A percentile compares a stretch with the other conserved stretches of the same genome.
These are phyloP conservation scores for Zaprionus capensis DNA, from an alignment of 1,140 invertebrate genomes.

Conservation along the genomic window DNA sequence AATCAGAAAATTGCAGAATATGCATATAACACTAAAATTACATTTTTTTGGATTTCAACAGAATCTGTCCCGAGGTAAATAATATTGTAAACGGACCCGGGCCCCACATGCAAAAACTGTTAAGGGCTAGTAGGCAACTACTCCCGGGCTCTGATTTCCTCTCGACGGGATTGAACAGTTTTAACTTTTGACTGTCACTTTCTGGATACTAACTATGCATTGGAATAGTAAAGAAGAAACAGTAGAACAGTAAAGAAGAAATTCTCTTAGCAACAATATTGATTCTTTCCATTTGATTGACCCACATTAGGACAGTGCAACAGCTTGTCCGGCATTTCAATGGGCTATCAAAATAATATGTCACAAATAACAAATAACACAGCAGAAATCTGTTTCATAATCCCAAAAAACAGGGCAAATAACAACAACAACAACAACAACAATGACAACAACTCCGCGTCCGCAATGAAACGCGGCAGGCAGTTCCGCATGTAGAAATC, in stretches of 20 bases:
- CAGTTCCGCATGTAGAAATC: slow-evolving; percentile 59
- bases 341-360: slow-evolving; percentile 22
- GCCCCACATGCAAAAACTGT: too few relatives aligned
- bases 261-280: neutral
- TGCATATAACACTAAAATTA: too few relatives aligned
- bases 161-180: too few relatives aligned
- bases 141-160: too few relatives aligned
- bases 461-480: slow-evolving; percentile 30
- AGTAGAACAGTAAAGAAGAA: neutral
- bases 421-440: slow-evolving; percentile 33
- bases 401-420: slow-evolving; percentile 50
- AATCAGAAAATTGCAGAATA: too few relatives aligned
- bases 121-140: too few relatives aligned
- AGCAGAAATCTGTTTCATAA: slow-evolving; percentile 69
- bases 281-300: slow-evolving; percentile 18
- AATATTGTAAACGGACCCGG: too few relatives aligned
- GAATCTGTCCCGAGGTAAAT: too few relatives aligned
- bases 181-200: neutral
- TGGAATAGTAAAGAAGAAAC: neutral
- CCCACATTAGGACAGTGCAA: slow-evolving; percentile 12
- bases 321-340: slow-evolving; percentile 20
- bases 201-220: neutral
- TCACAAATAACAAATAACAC: slow-evolving; percentile 46
- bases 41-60: too few relatives aligned
- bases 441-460: slow-evolving; percentile 18